A percentile compares a stretch with the other conserved stretches of the same genome.
Evolutionary conservation across 2,797 vertebrate genomes (phyloP).

Genomic region (Octomys mimax): DNA sequence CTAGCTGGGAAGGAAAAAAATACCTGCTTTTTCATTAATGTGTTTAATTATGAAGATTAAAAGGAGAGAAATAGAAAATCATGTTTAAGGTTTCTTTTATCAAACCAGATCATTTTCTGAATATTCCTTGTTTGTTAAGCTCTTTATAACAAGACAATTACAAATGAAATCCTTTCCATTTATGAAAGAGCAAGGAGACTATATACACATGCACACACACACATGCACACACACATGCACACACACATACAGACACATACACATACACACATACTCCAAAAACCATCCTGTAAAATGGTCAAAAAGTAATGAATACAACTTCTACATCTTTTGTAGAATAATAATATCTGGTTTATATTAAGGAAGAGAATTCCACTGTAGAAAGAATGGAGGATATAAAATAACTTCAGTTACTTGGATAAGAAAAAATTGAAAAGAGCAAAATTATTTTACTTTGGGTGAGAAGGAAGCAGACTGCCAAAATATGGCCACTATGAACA

Average conservation of each 20-base stretch:
- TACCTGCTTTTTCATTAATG: slow-evolving; percentile 66
- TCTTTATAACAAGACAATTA: slow-evolving; percentile 76
- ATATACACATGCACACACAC: background rate
- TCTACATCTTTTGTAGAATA: slow-evolving; percentile 63
- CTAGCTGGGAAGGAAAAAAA: background rate
- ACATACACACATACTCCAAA: background rate
- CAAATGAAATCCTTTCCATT: slow-evolving; percentile 78
- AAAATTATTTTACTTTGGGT: slow-evolving; percentile 71
- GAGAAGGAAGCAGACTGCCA: slow-evolving; percentile 45
- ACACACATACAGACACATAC: too few relatives aligned
- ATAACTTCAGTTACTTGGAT: slow-evolving; percentile 73
- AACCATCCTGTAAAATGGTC: background rate
- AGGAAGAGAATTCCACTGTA: slow-evolving; percentile 57
- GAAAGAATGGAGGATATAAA: slow-evolving; percentile 53
- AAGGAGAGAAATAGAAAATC: slow-evolving; percentile 67
- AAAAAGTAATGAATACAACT: background rate
- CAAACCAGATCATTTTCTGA: slow-evolving; percentile 55
- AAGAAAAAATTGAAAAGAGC: slow-evolving; percentile 66
- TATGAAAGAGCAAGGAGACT: slow-evolving; percentile 79
- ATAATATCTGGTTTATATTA: slow-evolving; percentile 70
- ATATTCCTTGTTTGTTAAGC: slow-evolving; percentile 73
- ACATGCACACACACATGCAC: background rate
- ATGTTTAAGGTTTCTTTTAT: slow-evolving; percentile 46
- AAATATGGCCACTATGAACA: slow-evolving; percentile 66
- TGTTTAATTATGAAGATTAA: slow-evolving; percentile 64